Evolutionary conservation across 2,888 invertebrate species (phyloP), one percentile per base, ranked within the genome.

Genomic region (Mechanitis mazaeus): DNA sequence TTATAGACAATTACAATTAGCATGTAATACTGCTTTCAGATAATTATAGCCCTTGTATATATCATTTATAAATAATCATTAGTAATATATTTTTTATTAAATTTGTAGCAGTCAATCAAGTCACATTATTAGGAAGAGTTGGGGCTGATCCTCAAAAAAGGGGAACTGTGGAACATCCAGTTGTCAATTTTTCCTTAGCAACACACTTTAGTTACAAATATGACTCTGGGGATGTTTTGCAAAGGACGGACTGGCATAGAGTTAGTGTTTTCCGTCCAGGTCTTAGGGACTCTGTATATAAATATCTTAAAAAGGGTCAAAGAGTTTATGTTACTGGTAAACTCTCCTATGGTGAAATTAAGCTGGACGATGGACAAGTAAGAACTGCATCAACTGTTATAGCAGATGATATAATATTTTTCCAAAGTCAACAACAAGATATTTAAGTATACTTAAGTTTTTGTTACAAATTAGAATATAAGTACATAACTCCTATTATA

Each of bases 221-320:
- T 83, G 94, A 94, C 73, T 88, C 92, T 77, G 97, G 96, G 4
- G 96, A 96, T 71, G 91, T 94, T 75, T 85, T 94, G 58, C 96
- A 97, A 78, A 93, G 95, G 73, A 97, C 97, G 7, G 97, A 97
- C 71, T 98, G 98, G 98, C 98, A 98, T 83, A 91, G 96, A 72
- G 84, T 98, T 56, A 94, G 95, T 72, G 94, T 97, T 6, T 98
- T 98, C 79, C 96, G 94, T 75, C 97, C 96, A 3, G 92, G 92
- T 60, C 91, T 98, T 2, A 91, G 97, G 47, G 96, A 97, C 38
- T 92, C 92, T 1, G 94, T 96, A 0, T 93, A 94, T 75, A 94
- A 93, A 75, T 96, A 93, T 77, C 80, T 97, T 61, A 95, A 93
- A 74, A 97, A 97, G 85, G 98, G 98, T 0, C 95, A 96, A 77